A percentile compares a stretch with the other conserved stretches of the same genome.
Conservation (phyloP, 2,113 vertebrate genomes). For the Urocitellus parryii region DNA sequence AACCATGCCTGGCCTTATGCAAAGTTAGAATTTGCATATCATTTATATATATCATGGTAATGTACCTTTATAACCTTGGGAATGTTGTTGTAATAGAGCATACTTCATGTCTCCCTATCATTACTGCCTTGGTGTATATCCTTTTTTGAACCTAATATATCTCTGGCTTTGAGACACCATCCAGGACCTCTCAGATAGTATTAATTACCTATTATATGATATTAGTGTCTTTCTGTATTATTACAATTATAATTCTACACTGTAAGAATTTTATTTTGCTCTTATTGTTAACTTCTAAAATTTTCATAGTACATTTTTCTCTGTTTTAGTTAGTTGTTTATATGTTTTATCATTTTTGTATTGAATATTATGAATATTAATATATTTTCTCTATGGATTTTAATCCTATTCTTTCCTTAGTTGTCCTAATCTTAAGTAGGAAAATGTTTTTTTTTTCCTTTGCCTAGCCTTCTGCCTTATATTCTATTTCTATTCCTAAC, state of each 20-base stretch:
- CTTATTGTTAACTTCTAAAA: not conserved
- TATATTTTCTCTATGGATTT: not conserved
- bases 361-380: not conserved
- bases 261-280: not conserved
- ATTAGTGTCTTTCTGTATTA: not conserved
- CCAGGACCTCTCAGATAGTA: not conserved
- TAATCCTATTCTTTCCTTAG: not conserved
- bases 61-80: not conserved
- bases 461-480: not conserved
- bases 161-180: not conserved
- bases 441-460: not conserved
- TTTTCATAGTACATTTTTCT: not conserved
- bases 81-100: not conserved
- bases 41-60: not conserved
- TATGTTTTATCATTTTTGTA: not conserved
- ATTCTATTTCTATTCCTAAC: constrained; percentile 64
- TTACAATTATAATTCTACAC: not conserved
- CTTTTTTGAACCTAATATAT: not conserved
- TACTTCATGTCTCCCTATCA: not conserved
- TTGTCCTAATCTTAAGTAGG: not conserved
- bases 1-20: too few species aligned
- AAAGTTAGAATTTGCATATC: not conserved
- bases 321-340: not conserved
- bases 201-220: too few species aligned
- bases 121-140: not conserved